Evolutionary conservation across 2,797 vertebrate species (phyloP), one percentile per base, ranked within the genome.

Genomic region (Scarus forsteni): DNA sequence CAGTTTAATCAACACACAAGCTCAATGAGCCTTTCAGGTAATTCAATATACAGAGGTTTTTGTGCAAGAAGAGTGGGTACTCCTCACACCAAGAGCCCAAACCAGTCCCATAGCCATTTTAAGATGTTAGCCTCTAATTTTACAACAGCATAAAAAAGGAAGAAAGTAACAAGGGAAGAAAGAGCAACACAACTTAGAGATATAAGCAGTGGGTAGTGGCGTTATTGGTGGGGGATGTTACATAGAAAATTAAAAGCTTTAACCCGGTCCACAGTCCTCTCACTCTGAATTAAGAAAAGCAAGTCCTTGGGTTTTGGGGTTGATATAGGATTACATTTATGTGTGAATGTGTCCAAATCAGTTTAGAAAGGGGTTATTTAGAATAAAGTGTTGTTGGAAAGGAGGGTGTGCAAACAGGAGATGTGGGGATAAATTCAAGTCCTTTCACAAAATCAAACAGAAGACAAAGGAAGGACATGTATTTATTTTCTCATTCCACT

Each of bases 1-100:
- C 96, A 98, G 97, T 98, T 98, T 98, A 98, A 98, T 98, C 95
- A 98, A 97, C 96, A 97, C 97, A 99, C 97, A 97, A 96, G 97
- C 97, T 97, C 97, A 97, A 97, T 91, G 97, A 98, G 97, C 97
- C 96, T 94, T 94, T 88, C 96, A 96, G 96, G 96, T 97, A 96
- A 97, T 99, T 98, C 97, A 99, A 98, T 98, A 99, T 97, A 98
- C 97, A 98, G 96, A 97, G 96, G 95, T 97, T 95, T 27, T 95
- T 97, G 95, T 96, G 96, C 96, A 95, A 96, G 96, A 95, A 96
- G 95, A 96, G 95, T 95, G 92, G 84, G 86, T 96, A 93, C 96
- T 96, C 96, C 96, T 97, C 95, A 95, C 96, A 98, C 96, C 95
- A 95, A 95, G 96, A 97, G 94, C 95, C 96, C 96, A 96, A 97